Percentiles rank a stretch among this genome's conserved stretches.
phyloP scores from a whole-genome alignment of 2,888 invertebrate genomes.

The Erynnis tages region DNA sequence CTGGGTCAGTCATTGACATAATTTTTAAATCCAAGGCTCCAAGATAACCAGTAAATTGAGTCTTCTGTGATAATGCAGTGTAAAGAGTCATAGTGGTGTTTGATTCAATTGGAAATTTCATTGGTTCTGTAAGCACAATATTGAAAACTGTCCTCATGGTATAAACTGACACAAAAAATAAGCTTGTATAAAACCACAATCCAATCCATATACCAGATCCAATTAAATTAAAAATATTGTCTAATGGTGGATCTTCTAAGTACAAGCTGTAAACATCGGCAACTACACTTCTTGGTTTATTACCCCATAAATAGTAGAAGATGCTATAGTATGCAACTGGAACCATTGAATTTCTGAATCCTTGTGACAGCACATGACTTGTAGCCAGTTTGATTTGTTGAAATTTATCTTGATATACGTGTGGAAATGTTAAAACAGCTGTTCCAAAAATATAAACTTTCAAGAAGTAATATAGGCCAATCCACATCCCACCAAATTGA shows the following conservation, averaged over 20 bases:
- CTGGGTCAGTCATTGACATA: conserved; percentile 83
- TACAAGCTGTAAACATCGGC: conserved; percentile 77
- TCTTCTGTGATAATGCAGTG: conserved; percentile 82
- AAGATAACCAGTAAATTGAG: conserved; percentile 87
- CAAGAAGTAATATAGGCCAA: conserved; percentile 82
- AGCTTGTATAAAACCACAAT: conserved; percentile 85
- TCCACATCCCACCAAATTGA: conserved; percentile 85
- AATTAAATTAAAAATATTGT: conserved; percentile 70
- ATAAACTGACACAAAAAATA: conserved; percentile 86
- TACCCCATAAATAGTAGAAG: conserved; percentile 84
- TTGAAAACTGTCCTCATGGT: conserved; percentile 87
- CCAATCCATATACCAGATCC: conserved; percentile 81
- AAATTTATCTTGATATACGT: conserved; percentile 86
- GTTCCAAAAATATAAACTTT: conserved; percentile 79
- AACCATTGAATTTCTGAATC: conserved; percentile 81
- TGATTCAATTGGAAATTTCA: conserved; percentile 83
- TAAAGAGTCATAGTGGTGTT: conserved; percentile 77
- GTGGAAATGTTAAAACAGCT: conserved; percentile 84
- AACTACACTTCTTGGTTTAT: conserved; percentile 73
- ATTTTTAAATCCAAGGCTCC: conserved; percentile 88
- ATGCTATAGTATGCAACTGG: conserved; percentile 83
- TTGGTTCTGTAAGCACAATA: conserved; percentile 86
- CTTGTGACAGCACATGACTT: conserved; percentile 78
- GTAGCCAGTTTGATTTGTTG: conserved; percentile 84
- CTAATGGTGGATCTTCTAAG: conserved; percentile 75